Conservation (phyloP, 2,797 vertebrate genomes). For the Acridotheres tristis region DNA sequence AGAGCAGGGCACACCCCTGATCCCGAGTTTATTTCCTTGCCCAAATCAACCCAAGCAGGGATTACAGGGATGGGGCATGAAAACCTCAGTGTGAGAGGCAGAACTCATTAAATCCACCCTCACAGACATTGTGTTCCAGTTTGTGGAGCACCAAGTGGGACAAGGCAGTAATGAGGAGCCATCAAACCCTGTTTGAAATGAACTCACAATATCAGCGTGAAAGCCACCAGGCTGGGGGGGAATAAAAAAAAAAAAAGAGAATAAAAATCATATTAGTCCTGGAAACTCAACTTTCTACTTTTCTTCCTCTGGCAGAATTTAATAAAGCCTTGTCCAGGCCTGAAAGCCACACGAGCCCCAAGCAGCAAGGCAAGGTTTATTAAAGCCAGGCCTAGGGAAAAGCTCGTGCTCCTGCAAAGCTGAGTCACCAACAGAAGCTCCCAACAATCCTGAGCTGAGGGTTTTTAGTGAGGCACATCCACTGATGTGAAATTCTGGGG, state of each 20-base stretch:
- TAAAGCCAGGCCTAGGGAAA: slow-evolving; percentile 50
- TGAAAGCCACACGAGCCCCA: background rate
- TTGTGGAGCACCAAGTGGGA: background rate
- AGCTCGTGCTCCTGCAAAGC: background rate
- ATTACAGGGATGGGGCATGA: accelerated
- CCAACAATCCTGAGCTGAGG: background rate
- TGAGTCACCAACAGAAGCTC: background rate
- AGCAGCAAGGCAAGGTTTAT: slow-evolving; percentile 61
- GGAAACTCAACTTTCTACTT: slow-evolving; percentile 44
- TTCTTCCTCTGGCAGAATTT: slow-evolving; percentile 55
- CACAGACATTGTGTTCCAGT: background rate
- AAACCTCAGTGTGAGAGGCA: background rate
- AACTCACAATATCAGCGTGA: background rate
- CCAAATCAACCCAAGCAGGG: background rate
- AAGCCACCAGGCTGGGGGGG: background rate
- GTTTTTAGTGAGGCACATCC: background rate
- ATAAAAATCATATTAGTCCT: slow-evolving; percentile 26
- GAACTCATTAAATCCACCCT: background rate
- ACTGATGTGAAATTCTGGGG: accelerated
- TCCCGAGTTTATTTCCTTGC: accelerated
- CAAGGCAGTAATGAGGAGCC: background rate
- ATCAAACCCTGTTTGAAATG: background rate
- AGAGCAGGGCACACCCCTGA: accelerated
- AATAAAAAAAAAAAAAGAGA: background rate
- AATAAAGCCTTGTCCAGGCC: slow-evolving; percentile 48